Evolutionary conservation across 2,113 vertebrate species (phyloP).

Genomic region (Morone saxatilis): DNA sequence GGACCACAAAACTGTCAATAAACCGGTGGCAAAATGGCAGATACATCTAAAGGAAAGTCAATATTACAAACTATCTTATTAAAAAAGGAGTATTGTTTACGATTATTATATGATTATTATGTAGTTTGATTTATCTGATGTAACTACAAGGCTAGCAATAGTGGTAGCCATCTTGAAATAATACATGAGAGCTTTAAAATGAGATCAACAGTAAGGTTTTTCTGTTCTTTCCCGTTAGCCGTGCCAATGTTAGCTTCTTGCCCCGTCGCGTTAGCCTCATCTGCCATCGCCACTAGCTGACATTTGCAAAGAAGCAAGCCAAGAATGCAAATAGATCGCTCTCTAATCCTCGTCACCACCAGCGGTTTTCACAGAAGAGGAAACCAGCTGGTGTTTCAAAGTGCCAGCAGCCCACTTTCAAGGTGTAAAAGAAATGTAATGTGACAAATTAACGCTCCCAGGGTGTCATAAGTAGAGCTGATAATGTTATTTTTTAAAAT

Average conservation of each 20-base stretch:
- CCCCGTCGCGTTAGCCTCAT: neutral
- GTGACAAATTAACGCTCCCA: constrained; percentile 28
- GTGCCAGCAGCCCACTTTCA: constrained; percentile 27
- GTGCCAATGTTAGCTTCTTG: neutral
- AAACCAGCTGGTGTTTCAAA: neutral
- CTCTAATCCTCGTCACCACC: constrained; percentile 12
- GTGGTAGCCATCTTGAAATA: neutral
- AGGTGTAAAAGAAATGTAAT: constrained; percentile 12
- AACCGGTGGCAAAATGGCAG: no score
- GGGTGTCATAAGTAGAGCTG: constrained; percentile 16
- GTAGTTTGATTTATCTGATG: no score
- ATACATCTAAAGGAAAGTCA: no score
- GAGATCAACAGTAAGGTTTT: no score
- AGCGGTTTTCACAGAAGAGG: constrained; percentile 1
- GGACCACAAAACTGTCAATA: no score
- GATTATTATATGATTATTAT: no score
- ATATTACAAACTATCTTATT: no score
- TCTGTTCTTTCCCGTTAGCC: no score
- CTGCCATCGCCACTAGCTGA: constrained; percentile 1
- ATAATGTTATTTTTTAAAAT: constrained; percentile 8
- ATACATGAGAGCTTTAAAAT: neutral
- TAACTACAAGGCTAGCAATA: no score
- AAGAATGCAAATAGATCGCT: neutral
- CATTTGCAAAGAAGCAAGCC: constrained; percentile 1
- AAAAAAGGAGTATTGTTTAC: no score